Conservation (phyloP, 2,888 invertebrate genomes). For the Dynastes tityus region DNA sequence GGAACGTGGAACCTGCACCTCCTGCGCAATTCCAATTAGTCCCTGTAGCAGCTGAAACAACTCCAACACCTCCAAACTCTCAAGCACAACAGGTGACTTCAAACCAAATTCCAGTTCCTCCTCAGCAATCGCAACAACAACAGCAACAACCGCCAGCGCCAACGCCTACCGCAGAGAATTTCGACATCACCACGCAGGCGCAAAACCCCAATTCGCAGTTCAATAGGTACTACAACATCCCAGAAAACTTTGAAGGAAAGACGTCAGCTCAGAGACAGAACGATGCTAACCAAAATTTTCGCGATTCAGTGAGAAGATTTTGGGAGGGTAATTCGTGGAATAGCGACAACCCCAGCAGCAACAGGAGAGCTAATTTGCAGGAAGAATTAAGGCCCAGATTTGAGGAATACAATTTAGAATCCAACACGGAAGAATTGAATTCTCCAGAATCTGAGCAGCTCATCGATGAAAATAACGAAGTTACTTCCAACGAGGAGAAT, state of each 20-base stretch:
- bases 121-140: slow-evolving; percentile 45
- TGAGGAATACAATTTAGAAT: slow-evolving; percentile 41
- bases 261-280: slow-evolving; percentile 44
- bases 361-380: slow-evolving; percentile 14
- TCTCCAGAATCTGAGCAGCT: slow-evolving; percentile 43
- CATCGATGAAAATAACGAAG: slow-evolving; percentile 40
- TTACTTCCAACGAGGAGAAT: slow-evolving; percentile 44
- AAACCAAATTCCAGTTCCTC: slow-evolving; percentile 30
- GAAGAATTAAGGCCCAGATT: slow-evolving; percentile 35
- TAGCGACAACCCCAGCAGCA: slow-evolving; percentile 2
- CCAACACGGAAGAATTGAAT: slow-evolving; percentile 42
- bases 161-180: slow-evolving; percentile 34
- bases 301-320: slow-evolving; percentile 56
- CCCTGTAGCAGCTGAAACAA: slow-evolving; percentile 56
- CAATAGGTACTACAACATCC: slow-evolving; percentile 53
- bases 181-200: slow-evolving; percentile 25
- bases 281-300: slow-evolving; percentile 39
- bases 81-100: slow-evolving; percentile 44
- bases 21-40: slow-evolving; percentile 47
- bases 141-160: slow-evolving; percentile 52
- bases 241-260: slow-evolving; percentile 26
- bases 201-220: slow-evolving; percentile 46
- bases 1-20: slow-evolving; percentile 58
- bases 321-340: slow-evolving; percentile 56
- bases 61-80: slow-evolving; percentile 23